Percentiles rank a stretch among this genome's conserved stretches.
phyloP scores from a whole-genome alignment of 2,888 invertebrate genomes.

The Lutraria lutraria region DNA sequence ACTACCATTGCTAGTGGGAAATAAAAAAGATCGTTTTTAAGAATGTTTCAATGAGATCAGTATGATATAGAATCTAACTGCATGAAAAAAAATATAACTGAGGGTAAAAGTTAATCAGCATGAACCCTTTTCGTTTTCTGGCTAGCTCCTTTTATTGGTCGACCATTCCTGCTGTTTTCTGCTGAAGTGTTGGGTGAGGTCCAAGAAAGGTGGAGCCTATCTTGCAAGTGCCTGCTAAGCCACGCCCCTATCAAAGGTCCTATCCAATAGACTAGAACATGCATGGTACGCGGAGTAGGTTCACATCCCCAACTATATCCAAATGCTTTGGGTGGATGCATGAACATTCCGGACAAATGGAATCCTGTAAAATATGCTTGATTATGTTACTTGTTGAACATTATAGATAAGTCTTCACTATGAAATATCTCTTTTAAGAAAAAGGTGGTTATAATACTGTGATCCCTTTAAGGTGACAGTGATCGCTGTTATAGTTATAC shows the following conservation, averaged over 20 bases:
- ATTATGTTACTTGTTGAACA: neutral
- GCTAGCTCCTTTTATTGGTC: neutral
- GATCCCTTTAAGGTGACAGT: neutral
- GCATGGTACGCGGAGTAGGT: neutral
- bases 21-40: too few relatives aligned
- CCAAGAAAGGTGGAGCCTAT: conserved; percentile 33
- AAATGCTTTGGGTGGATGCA: conserved; percentile 39
- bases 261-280: conserved; percentile 32
- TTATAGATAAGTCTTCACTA: neutral
- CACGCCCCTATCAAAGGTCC: conserved; percentile 36
- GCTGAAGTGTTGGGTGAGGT: neutral
- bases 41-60: too few relatives aligned
- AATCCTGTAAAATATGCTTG: conserved; percentile 17
- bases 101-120: too few relatives aligned
- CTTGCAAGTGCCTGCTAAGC: conserved; percentile 30
- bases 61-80: too few relatives aligned
- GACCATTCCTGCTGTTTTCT: neutral
- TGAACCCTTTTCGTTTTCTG: neutral
- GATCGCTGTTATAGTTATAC: neutral
- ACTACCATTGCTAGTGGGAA: too few relatives aligned
- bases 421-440: neutral
- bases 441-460: neutral
- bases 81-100: too few relatives aligned
- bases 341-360: conserved; percentile 30
- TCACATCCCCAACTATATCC: conserved; percentile 33